A percentile compares a stretch with the other conserved stretches of the same genome.
Conservation (phyloP, 1,140 invertebrate genomes). For the Saccostrea echinata region DNA sequence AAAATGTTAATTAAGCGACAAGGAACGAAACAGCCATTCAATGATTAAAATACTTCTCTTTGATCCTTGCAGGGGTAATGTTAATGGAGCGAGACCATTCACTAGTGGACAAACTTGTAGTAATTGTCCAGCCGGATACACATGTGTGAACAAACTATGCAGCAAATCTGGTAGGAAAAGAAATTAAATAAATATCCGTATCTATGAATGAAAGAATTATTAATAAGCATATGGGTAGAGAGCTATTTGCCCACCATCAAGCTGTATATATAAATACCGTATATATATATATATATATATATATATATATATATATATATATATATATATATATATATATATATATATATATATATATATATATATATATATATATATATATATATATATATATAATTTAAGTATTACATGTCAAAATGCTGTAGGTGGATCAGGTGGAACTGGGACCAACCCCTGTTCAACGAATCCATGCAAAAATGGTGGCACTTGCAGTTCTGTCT, state of each 20-base stretch:
- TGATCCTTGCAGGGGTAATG: not conserved
- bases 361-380: no score
- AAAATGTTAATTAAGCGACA: not conserved
- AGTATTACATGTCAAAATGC: no score
- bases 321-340: no score
- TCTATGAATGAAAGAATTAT: no score
- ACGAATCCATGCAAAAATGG: slow-evolving; percentile 8
- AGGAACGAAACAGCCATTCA: not conserved
- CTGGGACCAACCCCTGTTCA: not conserved
- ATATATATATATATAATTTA: no score
- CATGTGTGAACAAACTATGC: not conserved
- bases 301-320: no score
- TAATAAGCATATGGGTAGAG: no score
- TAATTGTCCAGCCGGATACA: not conserved
- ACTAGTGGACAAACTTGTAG: not conserved
- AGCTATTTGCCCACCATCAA: no score
- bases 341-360: no score
- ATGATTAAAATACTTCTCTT: not conserved
- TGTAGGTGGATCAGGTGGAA: not conserved
- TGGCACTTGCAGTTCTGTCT: not conserved
- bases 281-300: no score
- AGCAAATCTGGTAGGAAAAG: not conserved
- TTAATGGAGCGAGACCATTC: not conserved
- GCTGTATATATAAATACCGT: no score
- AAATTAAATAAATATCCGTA: not conserved